Evolutionary conservation across 2,888 invertebrate genomes (phyloP), one percentile per base, ranked within the genome.

Genomic region (Tetragnatha montana): DNA sequence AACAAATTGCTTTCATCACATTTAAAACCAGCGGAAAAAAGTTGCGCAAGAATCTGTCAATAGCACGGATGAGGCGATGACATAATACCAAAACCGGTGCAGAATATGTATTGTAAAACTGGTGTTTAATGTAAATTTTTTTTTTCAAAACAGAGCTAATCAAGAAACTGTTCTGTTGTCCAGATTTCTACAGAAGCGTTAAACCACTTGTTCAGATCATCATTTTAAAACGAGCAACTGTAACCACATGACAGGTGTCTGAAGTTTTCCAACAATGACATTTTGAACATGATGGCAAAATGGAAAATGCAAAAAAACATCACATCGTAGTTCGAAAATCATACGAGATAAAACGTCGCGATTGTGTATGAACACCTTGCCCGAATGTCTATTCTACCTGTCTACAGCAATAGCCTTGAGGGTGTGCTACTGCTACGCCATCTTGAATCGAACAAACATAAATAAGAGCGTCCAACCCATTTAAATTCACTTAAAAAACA

Each of bases 361-460:
- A n/a, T 74, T 76, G 49, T 49, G 21, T 69, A 76, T 60, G 76
- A 68, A 71, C 90, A 76, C 84, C 90, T 51, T 51, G 51, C 81
- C 71, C 60, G 60, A 60, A 60, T 17, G 60, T 49, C 70, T 87
- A 83, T 78, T 87, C 89, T 90, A 87, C 83, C 90, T 88, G 88
- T 87, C 90, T 79, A 82, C 74, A 69, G 71, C 88, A 78, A 82
- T 75, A 83, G 91, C 91, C 88, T 91, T 88, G 83, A 87, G 91
- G 91, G 88, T 84, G 88, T 91, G 82, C 84, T 85, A 84, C 88
- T 60, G 69, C 75, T 91, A 79, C 91, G 91, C 91, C 91, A 91
- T 91, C 91, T 91, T 91, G 91, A 91, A 86, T 85, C 50, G 71
- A 73, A 70, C 60, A 85, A 90, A 90, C 80, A 79, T 90, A 90